Evolutionary conservation across 2,797 vertebrate species (phyloP).

Genomic region (Eulemur mongoz): DNA sequence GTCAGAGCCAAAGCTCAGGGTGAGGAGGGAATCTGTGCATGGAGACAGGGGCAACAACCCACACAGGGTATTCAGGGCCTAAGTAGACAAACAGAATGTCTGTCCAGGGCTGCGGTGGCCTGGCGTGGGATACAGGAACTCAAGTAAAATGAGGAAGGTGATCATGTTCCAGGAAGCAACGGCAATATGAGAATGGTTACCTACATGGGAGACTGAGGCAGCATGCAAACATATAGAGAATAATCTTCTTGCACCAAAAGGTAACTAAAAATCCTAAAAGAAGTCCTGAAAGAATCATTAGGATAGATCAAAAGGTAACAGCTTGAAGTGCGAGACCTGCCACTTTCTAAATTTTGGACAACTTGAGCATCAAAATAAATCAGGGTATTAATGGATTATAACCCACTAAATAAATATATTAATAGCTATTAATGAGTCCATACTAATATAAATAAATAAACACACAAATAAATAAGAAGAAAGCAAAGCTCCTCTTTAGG

Average conservation of each 20-base stretch:
- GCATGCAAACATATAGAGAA: neutral
- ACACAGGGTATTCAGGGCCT: too few species aligned
- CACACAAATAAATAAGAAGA: neutral
- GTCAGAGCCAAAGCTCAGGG: neutral
- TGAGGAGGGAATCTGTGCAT: neutral
- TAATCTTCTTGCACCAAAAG: neutral
- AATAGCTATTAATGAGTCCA: neutral
- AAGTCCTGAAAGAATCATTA: neutral
- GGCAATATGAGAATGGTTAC: neutral
- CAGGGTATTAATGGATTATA: neutral
- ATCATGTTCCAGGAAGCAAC: neutral
- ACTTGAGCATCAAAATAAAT: conserved; percentile 2
- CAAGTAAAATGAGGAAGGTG: neutral
- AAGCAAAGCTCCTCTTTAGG: neutral
- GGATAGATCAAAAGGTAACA: neutral
- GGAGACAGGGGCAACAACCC: too few species aligned
- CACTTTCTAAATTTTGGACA: neutral
- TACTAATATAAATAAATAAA: neutral
- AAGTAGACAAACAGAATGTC: neutral
- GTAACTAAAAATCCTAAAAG: neutral
- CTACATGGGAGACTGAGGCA: neutral
- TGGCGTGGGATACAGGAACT: neutral
- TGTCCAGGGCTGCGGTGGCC: neutral
- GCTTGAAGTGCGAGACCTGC: neutral
- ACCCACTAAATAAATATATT: neutral